phyloP scores from a whole-genome alignment of 2,113 vertebrate species.

The Miniopterus natalensis region DNA sequence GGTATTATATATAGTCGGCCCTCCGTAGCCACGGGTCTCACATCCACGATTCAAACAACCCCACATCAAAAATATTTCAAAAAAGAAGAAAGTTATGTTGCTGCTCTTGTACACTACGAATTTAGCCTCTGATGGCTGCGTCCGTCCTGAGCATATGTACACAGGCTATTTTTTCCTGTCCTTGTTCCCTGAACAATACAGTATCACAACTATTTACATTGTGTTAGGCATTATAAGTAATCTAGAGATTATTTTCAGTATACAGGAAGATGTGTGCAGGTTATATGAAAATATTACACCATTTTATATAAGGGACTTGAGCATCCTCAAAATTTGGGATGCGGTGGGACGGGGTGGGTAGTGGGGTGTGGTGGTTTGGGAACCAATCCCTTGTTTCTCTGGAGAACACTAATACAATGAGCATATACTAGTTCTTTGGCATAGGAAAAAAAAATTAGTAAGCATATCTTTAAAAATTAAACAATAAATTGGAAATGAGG shows the following conservation, averaged over 20 bases:
- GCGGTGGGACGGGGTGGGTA: too few species aligned
- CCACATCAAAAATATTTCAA: neutral
- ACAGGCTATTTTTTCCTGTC: neutral
- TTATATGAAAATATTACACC: neutral
- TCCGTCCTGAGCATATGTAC: neutral
- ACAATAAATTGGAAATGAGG: neutral
- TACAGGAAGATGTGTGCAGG: neutral
- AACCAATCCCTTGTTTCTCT: neutral
- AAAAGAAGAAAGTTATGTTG: neutral
- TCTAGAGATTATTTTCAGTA: neutral
- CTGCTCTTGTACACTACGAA: too few species aligned
- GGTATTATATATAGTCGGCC: neutral
- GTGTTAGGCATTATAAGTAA: neutral
- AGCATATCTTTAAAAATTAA: slow-evolving; percentile 43
- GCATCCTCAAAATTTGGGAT: neutral
- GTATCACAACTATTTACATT: neutral
- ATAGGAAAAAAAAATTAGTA: slow-evolving; percentile 3
- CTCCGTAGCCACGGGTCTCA: neutral
- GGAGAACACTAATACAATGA: neutral
- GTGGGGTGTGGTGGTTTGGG: neutral
- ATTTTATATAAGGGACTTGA: neutral
- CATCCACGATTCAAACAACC: neutral
- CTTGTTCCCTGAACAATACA: neutral
- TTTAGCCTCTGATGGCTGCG: neutral
- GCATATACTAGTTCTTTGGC: neutral